Conservation (phyloP, 2,113 vertebrate species). For the Chinchilla lanigera region DNA sequence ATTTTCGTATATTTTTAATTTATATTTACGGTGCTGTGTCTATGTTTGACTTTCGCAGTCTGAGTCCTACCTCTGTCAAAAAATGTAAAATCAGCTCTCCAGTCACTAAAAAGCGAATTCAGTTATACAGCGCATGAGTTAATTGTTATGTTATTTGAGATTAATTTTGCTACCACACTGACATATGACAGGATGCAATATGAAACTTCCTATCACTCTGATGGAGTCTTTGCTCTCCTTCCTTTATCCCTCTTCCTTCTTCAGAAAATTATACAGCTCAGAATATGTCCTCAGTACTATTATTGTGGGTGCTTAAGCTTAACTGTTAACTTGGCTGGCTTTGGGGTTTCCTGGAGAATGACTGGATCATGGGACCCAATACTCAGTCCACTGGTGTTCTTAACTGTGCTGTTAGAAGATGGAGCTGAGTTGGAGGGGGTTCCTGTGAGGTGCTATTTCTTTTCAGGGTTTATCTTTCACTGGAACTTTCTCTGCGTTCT, state of each 20-base stretch:
- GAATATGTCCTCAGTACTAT: background rate
- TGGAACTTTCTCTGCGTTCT: background rate
- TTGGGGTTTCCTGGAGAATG: background rate
- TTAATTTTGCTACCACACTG: background rate
- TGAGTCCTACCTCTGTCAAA: background rate
- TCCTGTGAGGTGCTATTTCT: background rate
- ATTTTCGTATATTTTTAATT: background rate
- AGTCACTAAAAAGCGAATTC: background rate
- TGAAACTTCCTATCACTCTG: background rate
- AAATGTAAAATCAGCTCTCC: background rate
- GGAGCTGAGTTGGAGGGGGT: background rate
- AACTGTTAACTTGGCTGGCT: background rate
- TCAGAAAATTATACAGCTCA: background rate
- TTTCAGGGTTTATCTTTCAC: background rate
- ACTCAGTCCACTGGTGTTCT: background rate
- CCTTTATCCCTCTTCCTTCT: background rate
- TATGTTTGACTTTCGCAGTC: background rate
- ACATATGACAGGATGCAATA: background rate
- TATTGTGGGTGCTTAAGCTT: background rate
- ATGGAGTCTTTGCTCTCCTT: background rate
- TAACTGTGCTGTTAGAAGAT: background rate
- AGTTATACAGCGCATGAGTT: background rate
- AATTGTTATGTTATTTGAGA: background rate
- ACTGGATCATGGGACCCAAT: background rate
- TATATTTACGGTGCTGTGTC: background rate